Percentiles rank a stretch among this genome's conserved stretches.
Conservation (phyloP, 2,113 vertebrate species). For the Buteo buteo region DNA sequence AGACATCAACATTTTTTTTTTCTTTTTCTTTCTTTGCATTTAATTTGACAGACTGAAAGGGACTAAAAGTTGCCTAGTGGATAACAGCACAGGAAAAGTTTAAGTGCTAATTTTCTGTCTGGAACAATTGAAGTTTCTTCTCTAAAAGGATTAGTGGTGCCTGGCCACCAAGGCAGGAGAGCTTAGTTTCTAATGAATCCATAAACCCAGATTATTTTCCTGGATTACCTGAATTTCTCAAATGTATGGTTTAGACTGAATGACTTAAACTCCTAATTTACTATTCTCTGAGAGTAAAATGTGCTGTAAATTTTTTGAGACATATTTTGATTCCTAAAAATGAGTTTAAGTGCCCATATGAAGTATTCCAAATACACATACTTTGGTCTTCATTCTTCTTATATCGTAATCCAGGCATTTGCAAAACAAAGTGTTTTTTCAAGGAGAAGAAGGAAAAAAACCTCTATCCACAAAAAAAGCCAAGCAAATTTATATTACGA, state of each 20-base stretch:
- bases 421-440: background rate
- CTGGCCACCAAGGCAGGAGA: background rate
- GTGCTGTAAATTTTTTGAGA: background rate
- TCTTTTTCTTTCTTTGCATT: background rate
- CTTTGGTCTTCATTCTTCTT: background rate
- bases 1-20: background rate
- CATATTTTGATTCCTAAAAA: background rate
- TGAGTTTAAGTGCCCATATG: background rate
- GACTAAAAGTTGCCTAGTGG: background rate
- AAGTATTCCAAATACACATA: background rate
- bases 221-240: background rate
- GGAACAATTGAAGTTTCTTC: background rate
- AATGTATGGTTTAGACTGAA: background rate
- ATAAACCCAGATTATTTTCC: conserved; percentile 9
- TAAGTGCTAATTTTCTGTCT: background rate
- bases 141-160: background rate
- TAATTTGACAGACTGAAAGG: background rate
- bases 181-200: background rate
- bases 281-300: background rate
- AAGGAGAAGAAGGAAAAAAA: background rate
- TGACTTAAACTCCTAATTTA: background rate
- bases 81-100: background rate
- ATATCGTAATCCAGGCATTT: background rate
- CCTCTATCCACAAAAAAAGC: background rate
- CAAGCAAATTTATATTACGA: background rate